Percentiles rank a stretch among this genome's conserved stretches.
These are phyloP conservation scores for Megamerina dolium DNA, from an alignment of 2,888 invertebrate species.

Conservation along the genomic window DNA sequence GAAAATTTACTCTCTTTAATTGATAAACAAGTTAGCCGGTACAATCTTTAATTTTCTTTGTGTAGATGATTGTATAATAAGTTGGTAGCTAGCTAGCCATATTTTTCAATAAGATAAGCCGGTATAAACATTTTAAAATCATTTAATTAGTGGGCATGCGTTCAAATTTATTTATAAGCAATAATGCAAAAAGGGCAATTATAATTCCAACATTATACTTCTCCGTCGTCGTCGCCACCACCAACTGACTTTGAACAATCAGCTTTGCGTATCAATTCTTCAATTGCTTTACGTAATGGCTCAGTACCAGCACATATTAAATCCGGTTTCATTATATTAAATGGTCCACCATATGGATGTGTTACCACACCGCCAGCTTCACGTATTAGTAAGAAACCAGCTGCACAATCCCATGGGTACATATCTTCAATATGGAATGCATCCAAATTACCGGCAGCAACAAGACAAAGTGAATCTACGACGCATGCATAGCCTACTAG, in stretches of 20 bases:
- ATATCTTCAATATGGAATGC: slow-evolving; percentile 66
- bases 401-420: slow-evolving; percentile 74
- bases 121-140: no score
- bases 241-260: slow-evolving; percentile 45
- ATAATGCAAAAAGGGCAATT: no score
- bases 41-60: no score
- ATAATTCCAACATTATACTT: no score
- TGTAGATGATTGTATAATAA: no score
- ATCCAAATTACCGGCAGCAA: slow-evolving; percentile 65
- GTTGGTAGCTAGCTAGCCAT: no score
- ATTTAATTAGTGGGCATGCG: no score
- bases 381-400: slow-evolving; percentile 62
- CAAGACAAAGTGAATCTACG: slow-evolving; percentile 63
- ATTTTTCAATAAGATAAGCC: no score
- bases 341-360: slow-evolving; percentile 57
- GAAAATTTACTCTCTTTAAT: no score
- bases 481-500: slow-evolving; percentile 63
- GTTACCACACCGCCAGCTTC: slow-evolving; percentile 72
- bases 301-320: slow-evolving; percentile 53
- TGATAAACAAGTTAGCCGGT: no score
- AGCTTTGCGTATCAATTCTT: slow-evolving; percentile 51
- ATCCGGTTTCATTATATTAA: slow-evolving; percentile 56
- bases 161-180: no score
- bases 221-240: no score
- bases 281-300: slow-evolving; percentile 50